Percentiles rank a stretch among this genome's conserved stretches.
Evolutionary conservation across 2,113 vertebrate genomes (phyloP).

Genomic region (Archocentrus centrarchus): DNA sequence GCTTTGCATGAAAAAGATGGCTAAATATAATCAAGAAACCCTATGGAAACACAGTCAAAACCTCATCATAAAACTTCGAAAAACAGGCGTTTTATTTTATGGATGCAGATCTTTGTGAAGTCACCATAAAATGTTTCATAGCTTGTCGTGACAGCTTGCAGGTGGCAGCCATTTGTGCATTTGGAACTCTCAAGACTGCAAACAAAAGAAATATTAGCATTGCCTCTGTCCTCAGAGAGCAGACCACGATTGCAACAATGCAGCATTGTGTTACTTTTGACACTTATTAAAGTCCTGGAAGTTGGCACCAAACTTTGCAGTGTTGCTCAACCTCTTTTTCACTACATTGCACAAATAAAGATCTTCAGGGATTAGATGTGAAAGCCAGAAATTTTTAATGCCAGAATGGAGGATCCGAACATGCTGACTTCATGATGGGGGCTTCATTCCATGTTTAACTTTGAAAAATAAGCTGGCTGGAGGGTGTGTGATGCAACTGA

Average conservation of each 20-base stretch:
- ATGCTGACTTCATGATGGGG: background rate
- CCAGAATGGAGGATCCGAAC: background rate
- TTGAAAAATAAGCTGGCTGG: background rate
- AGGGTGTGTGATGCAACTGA: background rate
- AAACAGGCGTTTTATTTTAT: constrained; percentile 9
- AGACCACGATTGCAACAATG: constrained; percentile 25
- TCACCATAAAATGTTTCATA: constrained; percentile 15
- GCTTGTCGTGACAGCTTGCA: constrained; percentile 33
- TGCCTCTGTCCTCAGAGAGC: constrained; percentile 24
- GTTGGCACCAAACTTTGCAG: constrained; percentile 24
- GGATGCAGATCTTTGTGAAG: constrained; percentile 28
- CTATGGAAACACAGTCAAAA: constrained; percentile 17
- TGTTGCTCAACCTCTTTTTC: background rate
- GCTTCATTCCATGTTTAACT: background rate
- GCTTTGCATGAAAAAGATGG: constrained; percentile 2
- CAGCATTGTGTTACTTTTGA: constrained; percentile 49
- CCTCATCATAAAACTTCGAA: constrained; percentile 23
- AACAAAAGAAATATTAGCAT: constrained; percentile 33
- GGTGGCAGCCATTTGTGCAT: constrained; percentile 35
- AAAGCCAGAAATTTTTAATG: constrained; percentile 19
- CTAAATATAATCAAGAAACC: constrained; percentile 18
- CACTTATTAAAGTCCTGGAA: constrained; percentile 57
- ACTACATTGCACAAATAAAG: constrained; percentile 14
- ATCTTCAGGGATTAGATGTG: constrained; percentile 31
- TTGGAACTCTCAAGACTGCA: constrained; percentile 10